phyloP scores from a whole-genome alignment of 2,797 vertebrate genomes.

The Chromis chromis region DNA sequence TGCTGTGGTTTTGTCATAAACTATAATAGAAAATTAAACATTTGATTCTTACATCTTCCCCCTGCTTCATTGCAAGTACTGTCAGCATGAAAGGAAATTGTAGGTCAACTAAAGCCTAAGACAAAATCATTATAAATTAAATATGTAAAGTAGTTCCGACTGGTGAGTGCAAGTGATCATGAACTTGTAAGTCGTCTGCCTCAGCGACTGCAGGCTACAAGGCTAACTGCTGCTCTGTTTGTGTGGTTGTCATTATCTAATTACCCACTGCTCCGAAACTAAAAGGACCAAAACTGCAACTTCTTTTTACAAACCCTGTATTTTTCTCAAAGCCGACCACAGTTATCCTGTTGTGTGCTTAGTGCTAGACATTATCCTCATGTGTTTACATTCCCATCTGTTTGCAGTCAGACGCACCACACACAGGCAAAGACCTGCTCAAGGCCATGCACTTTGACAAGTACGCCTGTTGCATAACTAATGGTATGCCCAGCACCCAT shows the following conservation, averaged over 20 bases:
- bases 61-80: background rate
- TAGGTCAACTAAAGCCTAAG: too few relatives aligned
- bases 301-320: slow-evolving; percentile 32
- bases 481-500: slow-evolving; percentile 20
- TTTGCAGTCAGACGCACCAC: slow-evolving; percentile 68
- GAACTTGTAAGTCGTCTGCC: background rate
- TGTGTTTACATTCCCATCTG: slow-evolving; percentile 76
- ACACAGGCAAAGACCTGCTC: slow-evolving; percentile 60
- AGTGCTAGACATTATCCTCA: slow-evolving; percentile 43
- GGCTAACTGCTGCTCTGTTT: background rate
- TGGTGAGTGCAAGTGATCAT: too few relatives aligned
- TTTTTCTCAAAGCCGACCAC: slow-evolving; percentile 44
- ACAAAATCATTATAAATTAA: too few relatives aligned
- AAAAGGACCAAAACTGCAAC: slow-evolving; percentile 34
- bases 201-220: background rate
- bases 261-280: slow-evolving; percentile 36
- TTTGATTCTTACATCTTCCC: background rate
- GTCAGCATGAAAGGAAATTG: too few relatives aligned
- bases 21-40: background rate
- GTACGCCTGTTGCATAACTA: slow-evolving; percentile 65
- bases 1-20: background rate
- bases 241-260: slow-evolving; percentile 27
- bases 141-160: too few relatives aligned
- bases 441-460: slow-evolving; percentile 58
- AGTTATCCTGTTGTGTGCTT: slow-evolving; percentile 60